Percentiles rank a stretch among this genome's conserved stretches.
phyloP scores from a whole-genome alignment of 2,113 vertebrate genomes.

The Scytalopus superciliaris region DNA sequence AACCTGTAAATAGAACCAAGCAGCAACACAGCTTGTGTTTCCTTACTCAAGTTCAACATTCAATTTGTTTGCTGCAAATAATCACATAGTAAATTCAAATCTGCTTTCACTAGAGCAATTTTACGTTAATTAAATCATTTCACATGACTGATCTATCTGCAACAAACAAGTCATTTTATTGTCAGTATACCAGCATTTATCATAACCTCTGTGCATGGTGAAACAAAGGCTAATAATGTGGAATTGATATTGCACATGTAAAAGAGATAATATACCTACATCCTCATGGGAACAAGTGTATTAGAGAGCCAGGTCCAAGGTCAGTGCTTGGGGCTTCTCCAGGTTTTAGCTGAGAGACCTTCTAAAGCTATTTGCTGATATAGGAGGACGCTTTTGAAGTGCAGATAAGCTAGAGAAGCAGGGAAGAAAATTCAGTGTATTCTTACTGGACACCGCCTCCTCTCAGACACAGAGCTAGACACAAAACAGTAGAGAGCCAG shows the following conservation, averaged over 20 bases:
- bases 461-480: not conserved
- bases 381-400: not conserved
- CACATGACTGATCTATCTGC: constrained; percentile 30
- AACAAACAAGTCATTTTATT: constrained; percentile 39
- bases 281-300: not conserved
- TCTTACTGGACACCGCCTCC: not conserved
- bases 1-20: not conserved
- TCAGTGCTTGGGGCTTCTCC: not conserved
- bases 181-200: not conserved
- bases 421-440: not conserved
- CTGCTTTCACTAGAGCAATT: constrained; percentile 45
- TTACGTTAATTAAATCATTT: constrained; percentile 37
- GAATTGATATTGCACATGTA: not conserved
- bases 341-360: not conserved
- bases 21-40: not conserved
- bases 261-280: not conserved
- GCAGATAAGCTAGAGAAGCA: not conserved
- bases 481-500: not conserved
- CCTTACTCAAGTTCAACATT: constrained; percentile 2
- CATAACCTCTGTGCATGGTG: not conserved
- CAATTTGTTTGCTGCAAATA: constrained; percentile 28
- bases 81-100: constrained; percentile 30
- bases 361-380: not conserved
- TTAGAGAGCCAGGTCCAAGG: not conserved
- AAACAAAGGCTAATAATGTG: not conserved